Evolutionary conservation across 2,888 invertebrate species (phyloP).

Genomic region (Heteropelma amictum): DNA sequence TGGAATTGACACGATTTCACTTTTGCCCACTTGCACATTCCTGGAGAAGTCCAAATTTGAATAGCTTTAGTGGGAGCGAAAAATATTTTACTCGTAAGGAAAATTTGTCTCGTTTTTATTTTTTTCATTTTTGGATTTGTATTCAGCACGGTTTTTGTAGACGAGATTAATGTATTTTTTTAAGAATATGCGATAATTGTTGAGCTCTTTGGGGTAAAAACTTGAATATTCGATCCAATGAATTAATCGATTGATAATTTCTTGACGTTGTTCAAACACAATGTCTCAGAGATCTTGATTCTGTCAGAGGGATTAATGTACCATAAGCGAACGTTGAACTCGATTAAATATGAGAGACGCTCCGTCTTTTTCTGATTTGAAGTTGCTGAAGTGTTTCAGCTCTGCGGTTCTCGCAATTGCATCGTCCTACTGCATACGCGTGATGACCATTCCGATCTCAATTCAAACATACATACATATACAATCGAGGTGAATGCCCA

Average conservation of each 20-base stretch:
- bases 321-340: background rate
- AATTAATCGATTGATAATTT: too few relatives aligned
- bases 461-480: too few relatives aligned
- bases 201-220: too few relatives aligned
- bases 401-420: constrained; percentile 51
- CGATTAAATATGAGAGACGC: background rate
- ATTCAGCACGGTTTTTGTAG: too few relatives aligned
- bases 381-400: constrained; percentile 23
- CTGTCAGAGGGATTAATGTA: background rate
- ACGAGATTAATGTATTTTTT: too few relatives aligned
- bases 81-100: background rate
- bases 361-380: constrained; percentile 12
- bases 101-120: background rate
- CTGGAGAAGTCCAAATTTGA: background rate
- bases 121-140: too few relatives aligned
- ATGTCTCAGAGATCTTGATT: too few relatives aligned
- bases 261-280: too few relatives aligned
- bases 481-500: constrained; percentile 45
- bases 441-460: constrained; percentile 31
- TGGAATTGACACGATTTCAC: too few relatives aligned
- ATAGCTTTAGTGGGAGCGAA: background rate
- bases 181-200: too few relatives aligned
- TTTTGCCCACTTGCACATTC: constrained; percentile 40
- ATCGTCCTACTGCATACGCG: constrained; percentile 36
- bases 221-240: too few relatives aligned